Conservation (phyloP, 2,888 invertebrate species). For the Bombylius discolor region DNA sequence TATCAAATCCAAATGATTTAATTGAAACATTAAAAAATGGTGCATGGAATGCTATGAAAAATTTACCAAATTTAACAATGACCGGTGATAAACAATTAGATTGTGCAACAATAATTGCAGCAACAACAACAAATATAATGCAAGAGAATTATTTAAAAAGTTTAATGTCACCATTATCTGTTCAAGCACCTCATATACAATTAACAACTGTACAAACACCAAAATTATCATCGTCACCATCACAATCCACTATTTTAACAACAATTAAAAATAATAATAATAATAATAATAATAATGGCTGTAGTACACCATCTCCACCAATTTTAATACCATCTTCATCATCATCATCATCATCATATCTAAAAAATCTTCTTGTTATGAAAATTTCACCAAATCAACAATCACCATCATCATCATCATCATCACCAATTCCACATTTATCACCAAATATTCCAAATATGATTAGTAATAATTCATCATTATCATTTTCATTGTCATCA, state of each 20-base stretch:
- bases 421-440: too few relatives aligned
- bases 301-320: neutral
- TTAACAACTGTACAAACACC: neutral
- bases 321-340: neutral
- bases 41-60: neutral
- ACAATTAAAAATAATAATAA: neutral
- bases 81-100: constrained; percentile 8
- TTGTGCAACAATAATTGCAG: constrained; percentile 7
- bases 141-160: constrained; percentile 12
- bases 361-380: too few relatives aligned
- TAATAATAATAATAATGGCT: neutral
- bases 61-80: constrained; percentile 10
- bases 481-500: neutral
- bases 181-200: neutral
- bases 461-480: neutral
- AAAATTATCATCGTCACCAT: neutral
- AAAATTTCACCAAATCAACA: too few relatives aligned
- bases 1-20: constrained; percentile 3
- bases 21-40: constrained; percentile 1
- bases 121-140: constrained; percentile 10
- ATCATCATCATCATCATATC: too few relatives aligned
- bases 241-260: neutral
- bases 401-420: too few relatives aligned
- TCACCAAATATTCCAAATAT: neutral
- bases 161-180: constrained; percentile 7